A percentile compares a stretch with the other conserved stretches of the same genome.
Conservation (phyloP, 2,888 invertebrate genomes). For the Melanotus villosus region DNA sequence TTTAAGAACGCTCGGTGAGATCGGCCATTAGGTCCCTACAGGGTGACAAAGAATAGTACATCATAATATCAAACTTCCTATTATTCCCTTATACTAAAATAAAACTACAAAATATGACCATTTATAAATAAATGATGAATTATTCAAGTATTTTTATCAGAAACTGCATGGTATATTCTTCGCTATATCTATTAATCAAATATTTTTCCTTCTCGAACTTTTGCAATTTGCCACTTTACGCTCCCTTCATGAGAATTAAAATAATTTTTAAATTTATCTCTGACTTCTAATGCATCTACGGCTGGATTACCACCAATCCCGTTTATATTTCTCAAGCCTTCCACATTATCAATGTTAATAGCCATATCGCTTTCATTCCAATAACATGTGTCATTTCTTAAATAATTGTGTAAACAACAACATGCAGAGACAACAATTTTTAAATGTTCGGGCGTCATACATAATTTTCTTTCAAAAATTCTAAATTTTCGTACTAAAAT, state of each 20-base stretch:
- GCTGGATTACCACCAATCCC: conserved; percentile 16
- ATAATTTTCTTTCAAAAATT: not conserved
- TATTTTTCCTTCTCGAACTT: too few species aligned
- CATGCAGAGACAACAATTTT: not conserved
- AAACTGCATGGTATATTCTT: too few species aligned
- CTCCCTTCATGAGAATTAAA: conserved; percentile 11
- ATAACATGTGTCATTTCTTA: conserved; percentile 2
- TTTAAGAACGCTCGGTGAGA: too few species aligned
- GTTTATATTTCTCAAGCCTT: not conserved
- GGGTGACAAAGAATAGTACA: too few species aligned
- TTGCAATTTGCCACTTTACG: not conserved
- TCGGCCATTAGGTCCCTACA: too few species aligned
- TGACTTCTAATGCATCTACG: not conserved
- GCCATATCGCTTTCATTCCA: not conserved
- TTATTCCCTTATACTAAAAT: too few species aligned
- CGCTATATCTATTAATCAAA: too few species aligned
- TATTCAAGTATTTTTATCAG: too few species aligned
- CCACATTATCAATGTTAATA: not conserved
- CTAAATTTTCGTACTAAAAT: conserved; percentile 5
- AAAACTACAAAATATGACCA: too few species aligned
- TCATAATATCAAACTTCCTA: too few species aligned
- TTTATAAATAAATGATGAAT: too few species aligned
- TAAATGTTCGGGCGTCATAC: conserved; percentile 1
- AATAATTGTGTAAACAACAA: conserved; percentile 12
- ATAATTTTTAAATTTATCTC: conserved; percentile 20